Evolutionary conservation across 1,140 invertebrate species (phyloP), one percentile per base, ranked within the genome.

Genomic region (Monomorium pharaonis): DNA sequence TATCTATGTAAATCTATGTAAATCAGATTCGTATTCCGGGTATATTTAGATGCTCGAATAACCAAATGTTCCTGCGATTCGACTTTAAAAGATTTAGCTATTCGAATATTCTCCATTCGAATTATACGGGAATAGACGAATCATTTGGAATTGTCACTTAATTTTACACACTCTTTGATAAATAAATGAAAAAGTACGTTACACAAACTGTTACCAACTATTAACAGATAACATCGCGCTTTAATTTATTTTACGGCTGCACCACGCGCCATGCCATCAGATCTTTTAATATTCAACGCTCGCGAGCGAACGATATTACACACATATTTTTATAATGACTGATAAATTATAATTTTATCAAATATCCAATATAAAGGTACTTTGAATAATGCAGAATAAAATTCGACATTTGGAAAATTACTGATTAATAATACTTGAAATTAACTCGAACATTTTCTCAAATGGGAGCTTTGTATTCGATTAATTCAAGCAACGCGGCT

Each of bases 1-100:
- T 80, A 67, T 80, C 44, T 67, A 80, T 80, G 62, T 80, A 51
- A 67, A 80, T 80, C 44, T 67, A 80, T 69, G 62, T 42, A 80
- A 69, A 80, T 54, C 44, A 80, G 42, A 12, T 33, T 51, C 27
- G 9, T 33, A 78, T 49, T 49, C 21, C n/a, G 44, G 5, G 2
- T 51, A 69, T 80, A 80, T 69, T 69, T 77, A 56, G 72, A 58
- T 37, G 14, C 51, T 21, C 51, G 33, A 75, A 56, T 24, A 75
- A 24, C 16, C 51, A 58, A 75, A 75, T 75, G 51, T 74, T 47
- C 6, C 33, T 18, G 72, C 30, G 30, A 75, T 56, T 37, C 33
- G 51, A 58, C 33, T 75, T 75, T 58, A 37, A 42, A 65, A 75
- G 51, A 58, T 58, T 75, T 24, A 77, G 18, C 24, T 30, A 44